Evolutionary conservation across 2,113 vertebrate genomes (phyloP), one percentile per base, ranked within the genome.

Genomic region (Lophura nycthemera): DNA sequence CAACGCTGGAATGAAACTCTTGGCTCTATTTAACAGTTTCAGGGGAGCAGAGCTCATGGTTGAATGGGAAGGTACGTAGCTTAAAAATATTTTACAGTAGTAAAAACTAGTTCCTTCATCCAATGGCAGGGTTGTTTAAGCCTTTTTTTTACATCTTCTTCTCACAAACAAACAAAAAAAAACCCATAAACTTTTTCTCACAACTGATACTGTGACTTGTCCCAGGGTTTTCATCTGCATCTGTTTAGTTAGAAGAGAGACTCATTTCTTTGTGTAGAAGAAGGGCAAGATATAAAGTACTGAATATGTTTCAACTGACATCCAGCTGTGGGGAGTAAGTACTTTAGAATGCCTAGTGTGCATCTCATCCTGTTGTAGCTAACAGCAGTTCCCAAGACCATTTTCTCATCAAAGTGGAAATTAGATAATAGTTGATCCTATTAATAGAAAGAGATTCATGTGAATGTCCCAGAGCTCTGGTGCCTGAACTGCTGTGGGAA

Each of bases 81-180:
- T 0, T 16, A 73, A 11, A 27, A 8, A 0, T 17, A 8, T 43
- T 73, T 50, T 38, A 57, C 0, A 20, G 43, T n/a, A 61, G 42
- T 24, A 43, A 83, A 79, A 76, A 2, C 7, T 3, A 59, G 1
- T 6, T 20, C 7, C 4, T 5, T 89, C 15, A 75, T 40, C 13
- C 11, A 57, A 27, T 54, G 79, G 16, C 4, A 36, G 38, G 16
- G 25, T 72, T 8, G 20, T 52, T 90, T 90, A 18, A 70, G 24
- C 57, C 11, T 88, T 86, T 4, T 56, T 21, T 47, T 11, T 4
- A 21, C 45, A 21, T 47, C 21, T 47, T 47, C 21, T 47, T 47
- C 47, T 47, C 20, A 47, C 4, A 47, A 47, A 47, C 47, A 18
- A 18, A 43, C 43, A 42, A 42, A 16, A 16, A 45, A 45, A 9